phyloP scores from a whole-genome alignment of 2,797 vertebrate species.

The Danio aesculapii region DNA sequence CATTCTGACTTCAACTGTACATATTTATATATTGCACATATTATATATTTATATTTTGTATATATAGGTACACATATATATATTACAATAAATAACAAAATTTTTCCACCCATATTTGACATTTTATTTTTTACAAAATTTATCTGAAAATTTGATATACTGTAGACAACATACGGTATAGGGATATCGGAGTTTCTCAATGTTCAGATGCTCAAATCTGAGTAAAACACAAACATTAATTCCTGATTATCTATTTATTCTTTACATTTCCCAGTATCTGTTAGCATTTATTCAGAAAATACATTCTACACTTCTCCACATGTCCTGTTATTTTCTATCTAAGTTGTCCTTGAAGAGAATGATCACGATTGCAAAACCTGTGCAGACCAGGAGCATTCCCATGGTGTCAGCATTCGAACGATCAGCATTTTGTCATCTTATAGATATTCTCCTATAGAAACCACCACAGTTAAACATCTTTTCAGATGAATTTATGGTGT shows the following conservation, averaged over 20 bases:
- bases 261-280: neutral
- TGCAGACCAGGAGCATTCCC: neutral
- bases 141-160: too few relatives aligned
- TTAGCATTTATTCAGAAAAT: neutral
- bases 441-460: neutral
- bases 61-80: too few relatives aligned
- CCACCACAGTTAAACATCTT: neutral
- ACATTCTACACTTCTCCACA: neutral
- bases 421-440: neutral
- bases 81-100: too few relatives aligned
- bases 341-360: conserved; percentile 4
- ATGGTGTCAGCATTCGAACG: conserved; percentile 6
- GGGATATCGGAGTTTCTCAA: too few relatives aligned
- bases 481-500: neutral
- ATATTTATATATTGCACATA: too few relatives aligned
- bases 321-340: neutral
- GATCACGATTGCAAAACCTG: neutral
- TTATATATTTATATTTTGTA: too few relatives aligned
- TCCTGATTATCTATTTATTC: conserved; percentile 18
- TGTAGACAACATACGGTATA: too few relatives aligned
- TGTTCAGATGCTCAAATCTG: neutral
- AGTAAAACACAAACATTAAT: neutral
- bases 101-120: too few relatives aligned
- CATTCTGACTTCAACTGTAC: too few relatives aligned
- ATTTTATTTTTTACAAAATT: too few relatives aligned